Conservation (phyloP, 1,140 invertebrate genomes). For the Eumaeus atala region DNA sequence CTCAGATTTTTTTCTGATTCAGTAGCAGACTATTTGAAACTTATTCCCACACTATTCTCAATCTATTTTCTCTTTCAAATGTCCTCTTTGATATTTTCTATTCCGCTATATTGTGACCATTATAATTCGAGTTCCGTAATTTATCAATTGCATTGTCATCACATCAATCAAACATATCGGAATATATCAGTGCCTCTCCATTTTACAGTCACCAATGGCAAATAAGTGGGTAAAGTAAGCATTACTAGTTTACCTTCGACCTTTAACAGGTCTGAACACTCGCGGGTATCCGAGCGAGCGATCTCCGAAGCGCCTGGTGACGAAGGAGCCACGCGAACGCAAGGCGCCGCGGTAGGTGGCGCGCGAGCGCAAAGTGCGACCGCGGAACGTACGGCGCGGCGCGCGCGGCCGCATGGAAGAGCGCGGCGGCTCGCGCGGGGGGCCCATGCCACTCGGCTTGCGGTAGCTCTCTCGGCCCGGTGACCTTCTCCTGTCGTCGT, state of each 20-base stretch:
- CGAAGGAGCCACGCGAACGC: constrained; percentile 54
- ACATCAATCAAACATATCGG: neutral
- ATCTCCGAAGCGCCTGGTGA: constrained; percentile 52
- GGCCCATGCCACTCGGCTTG: constrained; percentile 64
- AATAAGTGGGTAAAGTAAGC: constrained; percentile 18
- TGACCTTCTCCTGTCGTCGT: constrained; percentile 62
- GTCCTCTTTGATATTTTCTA: too few species aligned
- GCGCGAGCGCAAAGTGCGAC: constrained; percentile 59
- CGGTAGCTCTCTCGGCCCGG: constrained; percentile 64
- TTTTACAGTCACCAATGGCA: neutral
- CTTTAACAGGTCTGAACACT: constrained; percentile 57
- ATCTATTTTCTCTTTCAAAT: too few species aligned
- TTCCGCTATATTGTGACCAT: too few species aligned
- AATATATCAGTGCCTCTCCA: neutral
- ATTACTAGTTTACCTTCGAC: constrained; percentile 56
- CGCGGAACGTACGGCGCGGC: constrained; percentile 65
- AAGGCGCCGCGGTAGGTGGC: constrained; percentile 58
- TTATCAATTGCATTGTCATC: neutral
- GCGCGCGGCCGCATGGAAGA: constrained; percentile 42
- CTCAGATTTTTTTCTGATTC: too few species aligned
- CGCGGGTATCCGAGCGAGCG: constrained; percentile 56
- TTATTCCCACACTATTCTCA: too few species aligned
- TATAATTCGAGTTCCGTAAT: neutral
- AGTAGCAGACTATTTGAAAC: too few species aligned
- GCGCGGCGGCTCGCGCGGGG: constrained; percentile 59